phyloP scores from a whole-genome alignment of 2,797 vertebrate species.

The Bradypodion ventrale region DNA sequence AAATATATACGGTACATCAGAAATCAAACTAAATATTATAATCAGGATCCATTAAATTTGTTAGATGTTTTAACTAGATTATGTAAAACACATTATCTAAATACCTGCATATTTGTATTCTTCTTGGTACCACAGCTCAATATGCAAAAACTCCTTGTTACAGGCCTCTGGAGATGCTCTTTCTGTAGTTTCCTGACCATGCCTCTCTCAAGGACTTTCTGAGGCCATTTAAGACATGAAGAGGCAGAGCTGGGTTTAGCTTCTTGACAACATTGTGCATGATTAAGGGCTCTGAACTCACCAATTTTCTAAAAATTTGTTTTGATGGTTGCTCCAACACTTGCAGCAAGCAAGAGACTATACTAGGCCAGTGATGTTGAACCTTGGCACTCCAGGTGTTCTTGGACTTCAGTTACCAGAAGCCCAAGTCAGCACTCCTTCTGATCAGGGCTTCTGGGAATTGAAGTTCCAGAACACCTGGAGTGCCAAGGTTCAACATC shows the following conservation, averaged over 20 bases:
- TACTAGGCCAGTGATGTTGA: too few relatives aligned
- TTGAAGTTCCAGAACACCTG: too few relatives aligned
- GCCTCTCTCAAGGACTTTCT: neutral
- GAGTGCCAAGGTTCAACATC: too few relatives aligned
- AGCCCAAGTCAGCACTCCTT: too few relatives aligned
- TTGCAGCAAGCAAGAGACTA: neutral
- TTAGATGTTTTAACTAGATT: neutral
- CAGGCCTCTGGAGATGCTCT: neutral
- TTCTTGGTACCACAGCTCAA: neutral
- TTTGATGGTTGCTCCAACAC: neutral
- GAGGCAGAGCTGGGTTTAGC: neutral
- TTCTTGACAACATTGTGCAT: neutral
- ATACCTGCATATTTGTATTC: neutral
- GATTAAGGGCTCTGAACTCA: neutral
- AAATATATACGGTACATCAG: neutral
- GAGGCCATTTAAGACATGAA: neutral
- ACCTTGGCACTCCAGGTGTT: too few relatives aligned
- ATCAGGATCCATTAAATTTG: neutral
- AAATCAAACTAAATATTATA: neutral
- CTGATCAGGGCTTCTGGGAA: too few relatives aligned
- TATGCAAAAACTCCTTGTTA: neutral
- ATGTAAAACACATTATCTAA: neutral
- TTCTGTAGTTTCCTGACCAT: neutral
- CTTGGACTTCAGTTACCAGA: too few relatives aligned
- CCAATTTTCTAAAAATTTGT: neutral